phyloP scores from a whole-genome alignment of 2,113 vertebrate species.

The Gracilinanus agilis region DNA sequence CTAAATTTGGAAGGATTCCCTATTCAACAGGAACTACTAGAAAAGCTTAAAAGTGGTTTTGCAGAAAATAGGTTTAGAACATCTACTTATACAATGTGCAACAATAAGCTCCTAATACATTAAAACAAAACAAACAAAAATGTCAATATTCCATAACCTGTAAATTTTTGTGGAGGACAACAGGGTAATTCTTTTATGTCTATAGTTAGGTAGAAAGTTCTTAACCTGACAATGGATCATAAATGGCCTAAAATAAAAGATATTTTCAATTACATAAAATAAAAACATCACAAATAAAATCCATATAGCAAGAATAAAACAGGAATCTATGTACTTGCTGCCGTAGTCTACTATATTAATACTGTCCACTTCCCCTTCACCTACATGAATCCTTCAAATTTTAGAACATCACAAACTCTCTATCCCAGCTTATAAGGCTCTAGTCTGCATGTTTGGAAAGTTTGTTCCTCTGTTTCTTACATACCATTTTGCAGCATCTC shows the following conservation, averaged over 20 bases:
- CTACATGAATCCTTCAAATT: background rate
- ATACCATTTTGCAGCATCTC: background rate
- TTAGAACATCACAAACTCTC: background rate
- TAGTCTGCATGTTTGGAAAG: background rate
- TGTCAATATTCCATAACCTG: slow-evolving; percentile 16
- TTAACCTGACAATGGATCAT: background rate
- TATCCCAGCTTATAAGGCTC: background rate
- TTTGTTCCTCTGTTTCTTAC: background rate
- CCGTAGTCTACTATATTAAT: background rate
- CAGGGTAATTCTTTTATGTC: background rate
- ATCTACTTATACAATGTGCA: no score
- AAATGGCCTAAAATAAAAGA: background rate
- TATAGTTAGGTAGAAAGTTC: background rate
- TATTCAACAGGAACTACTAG: no score
- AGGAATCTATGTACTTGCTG: background rate
- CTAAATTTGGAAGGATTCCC: no score
- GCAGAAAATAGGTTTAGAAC: no score
- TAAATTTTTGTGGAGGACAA: no score
- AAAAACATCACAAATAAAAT: background rate
- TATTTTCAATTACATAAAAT: background rate
- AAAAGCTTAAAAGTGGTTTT: no score
- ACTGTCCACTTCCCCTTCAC: background rate
- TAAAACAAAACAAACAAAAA: background rate
- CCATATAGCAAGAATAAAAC: background rate
- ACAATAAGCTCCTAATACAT: background rate